Percentiles rank a stretch among this genome's conserved stretches.
These are phyloP conservation scores for Whitmania pigra DNA, from an alignment of 1,140 invertebrate species.

Conservation along the genomic window DNA sequence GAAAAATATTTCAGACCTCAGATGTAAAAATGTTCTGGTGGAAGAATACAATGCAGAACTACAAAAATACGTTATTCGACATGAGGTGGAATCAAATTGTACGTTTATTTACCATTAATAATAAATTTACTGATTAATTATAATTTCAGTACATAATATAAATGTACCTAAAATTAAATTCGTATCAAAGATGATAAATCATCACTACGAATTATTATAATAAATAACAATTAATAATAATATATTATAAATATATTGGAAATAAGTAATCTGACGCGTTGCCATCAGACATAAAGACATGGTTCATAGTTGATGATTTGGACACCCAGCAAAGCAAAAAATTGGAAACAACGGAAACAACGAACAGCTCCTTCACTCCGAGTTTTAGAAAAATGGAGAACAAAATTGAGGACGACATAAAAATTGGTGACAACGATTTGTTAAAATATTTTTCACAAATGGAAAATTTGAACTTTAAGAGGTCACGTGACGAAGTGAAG, in stretches of 20 bases:
- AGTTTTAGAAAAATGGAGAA: too few species aligned
- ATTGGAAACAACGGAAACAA: neutral
- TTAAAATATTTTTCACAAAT: slow-evolving; percentile 48
- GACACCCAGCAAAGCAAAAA: slow-evolving; percentile 22
- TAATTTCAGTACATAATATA: neutral
- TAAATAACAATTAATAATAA: too few species aligned
- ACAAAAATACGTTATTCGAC: slow-evolving; percentile 20
- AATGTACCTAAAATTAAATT: too few species aligned
- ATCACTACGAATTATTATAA: too few species aligned
- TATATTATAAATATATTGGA: too few species aligned
- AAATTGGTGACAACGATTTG: slow-evolving; percentile 23
- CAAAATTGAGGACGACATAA: too few species aligned
- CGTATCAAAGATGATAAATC: too few species aligned
- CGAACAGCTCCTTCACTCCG: too few species aligned
- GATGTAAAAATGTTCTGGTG: slow-evolving; percentile 35
- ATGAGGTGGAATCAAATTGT: slow-evolving; percentile 22
- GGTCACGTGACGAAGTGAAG: too few species aligned
- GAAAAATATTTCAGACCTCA: slow-evolving; percentile 32
- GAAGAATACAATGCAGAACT: slow-evolving; percentile 35
- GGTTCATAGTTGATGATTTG: slow-evolving; percentile 56
- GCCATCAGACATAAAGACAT: slow-evolving; percentile 61
- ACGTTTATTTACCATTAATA: slow-evolving; percentile 17
- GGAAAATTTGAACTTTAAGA: too few species aligned
- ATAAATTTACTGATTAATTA: neutral
- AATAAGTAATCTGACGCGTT: too few species aligned